phyloP scores from a whole-genome alignment of 2,113 vertebrate species.

The Felis catus region DNA sequence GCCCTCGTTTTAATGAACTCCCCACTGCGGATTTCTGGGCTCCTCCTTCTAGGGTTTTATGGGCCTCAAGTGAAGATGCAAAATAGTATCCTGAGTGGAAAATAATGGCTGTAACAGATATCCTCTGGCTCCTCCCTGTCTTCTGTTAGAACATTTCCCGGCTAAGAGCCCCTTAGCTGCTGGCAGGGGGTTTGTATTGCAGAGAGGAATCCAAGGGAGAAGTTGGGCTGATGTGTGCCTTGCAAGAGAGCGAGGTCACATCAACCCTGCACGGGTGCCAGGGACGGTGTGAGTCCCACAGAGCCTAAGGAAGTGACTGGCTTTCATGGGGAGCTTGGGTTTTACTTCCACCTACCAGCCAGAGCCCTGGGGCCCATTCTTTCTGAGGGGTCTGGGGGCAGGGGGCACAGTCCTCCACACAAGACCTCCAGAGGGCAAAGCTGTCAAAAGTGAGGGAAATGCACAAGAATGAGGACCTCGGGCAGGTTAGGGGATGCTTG shows the following conservation, averaged over 20 bases:
- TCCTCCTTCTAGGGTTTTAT: slow-evolving; percentile 17
- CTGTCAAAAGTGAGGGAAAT: not conserved
- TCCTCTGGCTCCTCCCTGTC: not conserved
- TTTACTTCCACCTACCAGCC: accelerated
- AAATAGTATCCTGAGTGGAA: slow-evolving; percentile 40
- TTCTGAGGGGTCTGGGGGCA: not conserved
- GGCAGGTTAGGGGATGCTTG: not conserved
- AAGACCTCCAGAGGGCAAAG: too few relatives aligned
- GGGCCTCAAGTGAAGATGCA: not conserved
- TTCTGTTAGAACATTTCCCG: not conserved
- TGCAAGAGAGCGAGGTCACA: not conserved
- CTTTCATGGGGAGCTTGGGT: not conserved
- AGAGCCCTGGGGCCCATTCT: not conserved
- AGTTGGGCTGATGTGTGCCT: not conserved
- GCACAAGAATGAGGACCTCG: accelerated
- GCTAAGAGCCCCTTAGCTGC: not conserved
- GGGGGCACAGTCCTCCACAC: not conserved
- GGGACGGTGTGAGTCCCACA: not conserved
- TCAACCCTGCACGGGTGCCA: not conserved
- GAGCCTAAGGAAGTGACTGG: not conserved
- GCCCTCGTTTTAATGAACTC: not conserved
- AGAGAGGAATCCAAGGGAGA: not conserved
- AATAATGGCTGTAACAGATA: slow-evolving; percentile 24
- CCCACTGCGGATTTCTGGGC: not conserved
- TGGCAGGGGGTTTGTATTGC: not conserved